These are phyloP conservation scores for Platynereis dumerilii DNA, from an alignment of 2,888 invertebrate species.

Conservation along the genomic window DNA sequence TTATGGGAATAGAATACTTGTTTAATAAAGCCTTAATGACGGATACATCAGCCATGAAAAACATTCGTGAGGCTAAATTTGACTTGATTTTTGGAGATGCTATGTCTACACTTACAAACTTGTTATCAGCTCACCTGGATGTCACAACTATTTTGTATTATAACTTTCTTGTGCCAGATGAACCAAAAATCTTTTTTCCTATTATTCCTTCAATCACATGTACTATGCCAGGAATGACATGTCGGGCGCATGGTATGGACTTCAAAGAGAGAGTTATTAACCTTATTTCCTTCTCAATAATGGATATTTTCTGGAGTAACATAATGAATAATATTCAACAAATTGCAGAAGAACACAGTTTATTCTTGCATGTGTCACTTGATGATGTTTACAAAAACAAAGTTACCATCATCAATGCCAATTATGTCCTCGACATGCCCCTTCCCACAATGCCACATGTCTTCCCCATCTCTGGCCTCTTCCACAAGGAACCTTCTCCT, in stretches of 20 bases:
- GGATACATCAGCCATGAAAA: background rate
- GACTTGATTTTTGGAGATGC: background rate
- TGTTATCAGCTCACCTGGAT: background rate
- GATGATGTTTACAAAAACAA: background rate
- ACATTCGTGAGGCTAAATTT: background rate
- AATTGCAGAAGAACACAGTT: conserved; percentile 1
- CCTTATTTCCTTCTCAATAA: background rate
- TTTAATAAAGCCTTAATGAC: background rate
- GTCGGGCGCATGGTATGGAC: conserved; percentile 13
- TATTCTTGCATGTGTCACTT: background rate
- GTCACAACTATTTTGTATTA: background rate
- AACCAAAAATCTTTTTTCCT: background rate
- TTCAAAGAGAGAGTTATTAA: conserved; percentile 15
- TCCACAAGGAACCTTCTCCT: conserved; percentile 11
- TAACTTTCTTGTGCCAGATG: background rate
- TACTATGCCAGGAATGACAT: background rate
- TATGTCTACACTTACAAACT: background rate
- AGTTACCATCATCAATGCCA: conserved; percentile 14
- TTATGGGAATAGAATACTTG: background rate
- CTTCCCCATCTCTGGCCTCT: conserved; percentile 17
- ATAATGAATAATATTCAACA: background rate
- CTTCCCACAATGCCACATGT: conserved; percentile 19
- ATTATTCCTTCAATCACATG: background rate
- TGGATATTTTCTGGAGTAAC: too few species aligned
- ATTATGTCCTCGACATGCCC: conserved; percentile 19